Base-by-base conservation (phyloP, 2,113 vertebrate genomes). In the Machaerirhynchus nigripectus region DNA sequence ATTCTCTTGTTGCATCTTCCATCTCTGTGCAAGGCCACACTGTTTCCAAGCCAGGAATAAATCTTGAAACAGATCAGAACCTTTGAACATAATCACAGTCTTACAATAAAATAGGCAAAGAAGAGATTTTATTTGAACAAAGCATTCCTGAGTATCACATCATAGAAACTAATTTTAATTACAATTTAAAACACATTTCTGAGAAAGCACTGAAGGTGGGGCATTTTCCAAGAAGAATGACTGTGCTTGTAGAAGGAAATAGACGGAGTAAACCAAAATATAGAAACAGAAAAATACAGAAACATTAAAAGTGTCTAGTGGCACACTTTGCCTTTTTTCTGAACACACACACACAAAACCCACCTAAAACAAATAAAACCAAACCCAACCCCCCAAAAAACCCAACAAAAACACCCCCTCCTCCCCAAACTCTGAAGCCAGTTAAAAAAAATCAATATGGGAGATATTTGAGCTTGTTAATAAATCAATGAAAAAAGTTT, bases 391-490 rank as follows among this genome's bases (percentile, higher is more conserved):
- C 14, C 17, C 7, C 14, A 46, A 44, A 55, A 15, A 4, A 2
- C 5, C 1, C 27, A 19, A 16, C 3, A 21, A 68, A 74, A 59
- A 2, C 3, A 2, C 1, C 4, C 15, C 7, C 10, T n/a, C 13
- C 10, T 37, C 20, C 4, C 27, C 9, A 19, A 49, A 10, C 4
- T 35, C 11, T 50, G n/a, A 33, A 80, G n/a, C 7, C 4, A 84
- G 3, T 55, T 22, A 1, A 8, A 53, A 28, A 28, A 24, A 30
- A 63, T 7, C 10, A 12, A 2, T 15, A 42, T 13, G 35, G 37
- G 76, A 77, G 8, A 24, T 73, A 55, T 3, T 55, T 73, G 27
- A 46, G 2, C 4, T 76, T 50, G 11, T 44, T 74, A 70, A 84
- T 12, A 50, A 55, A 55, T 37, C 4, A 44, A 35, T 40, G 19